Evolutionary conservation across 2,888 invertebrate genomes (phyloP).

Genomic region (Drosophila longiperda): DNA sequence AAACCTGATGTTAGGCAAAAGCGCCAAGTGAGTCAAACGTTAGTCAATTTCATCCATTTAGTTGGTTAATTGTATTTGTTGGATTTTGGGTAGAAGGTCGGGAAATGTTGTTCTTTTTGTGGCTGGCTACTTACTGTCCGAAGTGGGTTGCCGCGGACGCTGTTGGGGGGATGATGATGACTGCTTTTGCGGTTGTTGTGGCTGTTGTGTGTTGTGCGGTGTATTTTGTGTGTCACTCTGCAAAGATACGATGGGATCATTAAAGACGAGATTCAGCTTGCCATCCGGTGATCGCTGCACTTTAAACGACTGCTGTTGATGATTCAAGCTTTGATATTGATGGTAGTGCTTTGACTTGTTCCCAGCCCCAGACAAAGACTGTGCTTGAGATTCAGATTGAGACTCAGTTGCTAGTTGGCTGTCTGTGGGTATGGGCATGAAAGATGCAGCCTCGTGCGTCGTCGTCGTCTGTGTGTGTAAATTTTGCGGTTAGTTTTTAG

Average conservation of each 20-base stretch:
- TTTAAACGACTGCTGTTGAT: slow-evolving; percentile 81
- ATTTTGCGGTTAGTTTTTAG: slow-evolving; percentile 60
- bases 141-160: slow-evolving; percentile 38
- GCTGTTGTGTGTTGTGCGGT: slow-evolving; percentile 13
- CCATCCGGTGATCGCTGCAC: slow-evolving; percentile 83
- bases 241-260: slow-evolving; percentile 79
- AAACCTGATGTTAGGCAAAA: slow-evolving; percentile 65
- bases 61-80: slow-evolving; percentile 56
- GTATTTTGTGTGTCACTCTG: slow-evolving; percentile 47
- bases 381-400: slow-evolving; percentile 22
- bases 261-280: slow-evolving; percentile 83
- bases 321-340: slow-evolving; percentile 70
- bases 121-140: slow-evolving; percentile 56
- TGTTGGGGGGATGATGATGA: slow-evolving; percentile 4
- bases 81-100: slow-evolving; percentile 2
- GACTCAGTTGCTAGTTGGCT: slow-evolving; percentile 9
- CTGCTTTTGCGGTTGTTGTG: slow-evolving; percentile 16
- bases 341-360: slow-evolving; percentile 57
- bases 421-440: slow-evolving; percentile 65
- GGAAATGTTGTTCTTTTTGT: neutral
- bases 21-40: slow-evolving; percentile 49
- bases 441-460: slow-evolving; percentile 62
- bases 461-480: slow-evolving; percentile 71
- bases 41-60: slow-evolving; percentile 45
- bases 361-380: slow-evolving; percentile 23